Percentiles rank a stretch among this genome's conserved stretches.
These are phyloP conservation scores for Troilus luridus DNA, from an alignment of 2,888 invertebrate species.

Conservation along the genomic window DNA sequence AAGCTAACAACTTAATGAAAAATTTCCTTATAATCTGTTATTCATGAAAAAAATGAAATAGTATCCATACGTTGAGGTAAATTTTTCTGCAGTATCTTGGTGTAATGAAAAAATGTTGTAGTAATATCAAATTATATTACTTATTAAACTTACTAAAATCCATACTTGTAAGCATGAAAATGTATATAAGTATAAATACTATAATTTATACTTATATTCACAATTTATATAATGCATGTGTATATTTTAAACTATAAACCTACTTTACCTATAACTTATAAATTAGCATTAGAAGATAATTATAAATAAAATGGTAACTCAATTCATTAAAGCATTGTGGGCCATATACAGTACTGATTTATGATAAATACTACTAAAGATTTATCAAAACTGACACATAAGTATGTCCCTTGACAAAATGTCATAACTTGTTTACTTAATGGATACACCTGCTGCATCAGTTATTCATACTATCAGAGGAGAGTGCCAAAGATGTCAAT, in stretches of 20 bases:
- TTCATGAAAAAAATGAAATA: not conserved
- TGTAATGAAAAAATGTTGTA: not conserved
- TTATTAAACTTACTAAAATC: not conserved
- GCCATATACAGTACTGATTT: not conserved
- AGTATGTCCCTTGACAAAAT: not conserved
- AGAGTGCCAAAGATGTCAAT: conserved; percentile 77
- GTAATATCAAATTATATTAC: not conserved
- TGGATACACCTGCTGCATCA: conserved; percentile 57
- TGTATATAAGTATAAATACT: not conserved
- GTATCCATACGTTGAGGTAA: not conserved
- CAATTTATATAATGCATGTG: not conserved
- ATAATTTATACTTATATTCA: not conserved
- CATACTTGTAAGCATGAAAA: not conserved
- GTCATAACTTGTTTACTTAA: not conserved
- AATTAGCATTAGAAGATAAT: not conserved
- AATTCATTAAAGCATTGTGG: conserved; percentile 23
- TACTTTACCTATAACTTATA: not conserved
- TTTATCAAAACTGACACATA: not conserved
- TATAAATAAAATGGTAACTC: conserved; percentile 29
- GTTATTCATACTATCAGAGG: conserved; percentile 57
- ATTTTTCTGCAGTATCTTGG: not conserved
- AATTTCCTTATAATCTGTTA: conserved; percentile 4
- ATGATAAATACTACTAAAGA: not conserved
- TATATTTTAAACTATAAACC: not conserved
- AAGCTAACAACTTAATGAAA: not conserved